Evolutionary conservation across 2,113 vertebrate species (phyloP), one percentile per base, ranked within the genome.

Genomic region (Ciconia maguari): DNA sequence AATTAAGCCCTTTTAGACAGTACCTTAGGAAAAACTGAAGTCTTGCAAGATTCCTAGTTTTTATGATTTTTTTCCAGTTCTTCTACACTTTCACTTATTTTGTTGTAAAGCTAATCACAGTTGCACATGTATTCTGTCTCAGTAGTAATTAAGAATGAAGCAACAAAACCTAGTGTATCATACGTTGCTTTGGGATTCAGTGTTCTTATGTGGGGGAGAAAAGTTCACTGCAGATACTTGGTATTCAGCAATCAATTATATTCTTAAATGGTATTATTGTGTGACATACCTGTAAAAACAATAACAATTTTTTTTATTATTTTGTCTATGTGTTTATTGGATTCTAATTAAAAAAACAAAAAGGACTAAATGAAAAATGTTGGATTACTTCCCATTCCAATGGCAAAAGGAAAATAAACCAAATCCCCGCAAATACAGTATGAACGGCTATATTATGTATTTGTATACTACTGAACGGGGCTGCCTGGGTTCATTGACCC

Each of bases 401-500:
- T 44, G 44, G 76, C n/a, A 96, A 92, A 48, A 54, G 36, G 13
- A 82, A 93, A 87, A 96, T 83, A 89, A 54, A 74, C 29, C 46
- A 0, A 77, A 18, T 55, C 13, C 20, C 38, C 3, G 8, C 34
- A 85, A 93, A 29, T 95, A 55, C 34, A 69, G 1, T 51, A 90
- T 36, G 82, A 70, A 89, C 64, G 85, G 16, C 41, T 78, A 74
- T 86, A 65, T 54, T 71, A 77, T 64, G 24, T 93, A 90, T 91
- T 96, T 96, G 93, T 92, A 72, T 86, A 86, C 58, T 74, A 83
- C 86, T 79, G 83, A 96, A 94, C 74, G 68, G 91, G 91, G 38
- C 76, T 94, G 83, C 83, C 60, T 66, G 51, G 80, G 80, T 94
- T 94, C 55, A 49, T 29, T 66, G 92, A 94, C 88, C 95, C 41